Percentiles rank a stretch among this genome's conserved stretches.
phyloP scores from a whole-genome alignment of 2,113 vertebrate genomes.

The Plecturocebus donacophilus region DNA sequence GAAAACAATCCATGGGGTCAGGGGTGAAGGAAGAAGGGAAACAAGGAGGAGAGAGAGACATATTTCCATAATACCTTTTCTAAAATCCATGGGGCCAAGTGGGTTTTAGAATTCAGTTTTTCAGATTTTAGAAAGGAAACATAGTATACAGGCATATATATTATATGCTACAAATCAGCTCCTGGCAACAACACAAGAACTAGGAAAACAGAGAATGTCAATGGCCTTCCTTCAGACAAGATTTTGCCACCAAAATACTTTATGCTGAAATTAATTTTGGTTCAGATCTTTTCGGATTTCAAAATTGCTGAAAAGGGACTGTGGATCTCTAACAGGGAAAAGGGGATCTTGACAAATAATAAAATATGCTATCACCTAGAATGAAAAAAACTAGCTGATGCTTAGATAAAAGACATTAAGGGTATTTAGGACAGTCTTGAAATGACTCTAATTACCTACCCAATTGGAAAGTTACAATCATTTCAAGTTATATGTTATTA shows the following conservation, averaged over 20 bases:
- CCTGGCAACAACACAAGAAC: background rate
- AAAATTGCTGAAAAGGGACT: background rate
- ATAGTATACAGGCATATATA: background rate
- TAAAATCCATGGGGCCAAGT: background rate
- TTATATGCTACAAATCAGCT: conserved; percentile 1
- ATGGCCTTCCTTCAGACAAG: background rate
- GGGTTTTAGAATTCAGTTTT: conserved; percentile 22
- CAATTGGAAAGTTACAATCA: conserved; percentile 12
- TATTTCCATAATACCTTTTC: background rate
- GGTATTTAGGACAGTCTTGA: background rate
- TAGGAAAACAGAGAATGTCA: background rate
- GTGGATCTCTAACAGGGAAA: background rate
- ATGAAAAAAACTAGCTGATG: background rate
- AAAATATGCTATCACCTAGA: conserved; percentile 2
- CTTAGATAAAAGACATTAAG: background rate
- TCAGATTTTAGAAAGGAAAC: conserved; percentile 45
- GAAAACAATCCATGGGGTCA: background rate
- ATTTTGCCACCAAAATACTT: background rate
- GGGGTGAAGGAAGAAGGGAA: background rate
- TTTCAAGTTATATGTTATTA: background rate
- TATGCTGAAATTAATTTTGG: conserved; percentile 28
- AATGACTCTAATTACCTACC: conserved; percentile 30
- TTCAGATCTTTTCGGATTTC: conserved; percentile 31
- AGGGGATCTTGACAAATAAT: background rate
- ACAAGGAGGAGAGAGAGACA: background rate